Base-by-base conservation (phyloP, 2,113 vertebrate genomes). In the Xenotilapia flavipinnis region DNA sequence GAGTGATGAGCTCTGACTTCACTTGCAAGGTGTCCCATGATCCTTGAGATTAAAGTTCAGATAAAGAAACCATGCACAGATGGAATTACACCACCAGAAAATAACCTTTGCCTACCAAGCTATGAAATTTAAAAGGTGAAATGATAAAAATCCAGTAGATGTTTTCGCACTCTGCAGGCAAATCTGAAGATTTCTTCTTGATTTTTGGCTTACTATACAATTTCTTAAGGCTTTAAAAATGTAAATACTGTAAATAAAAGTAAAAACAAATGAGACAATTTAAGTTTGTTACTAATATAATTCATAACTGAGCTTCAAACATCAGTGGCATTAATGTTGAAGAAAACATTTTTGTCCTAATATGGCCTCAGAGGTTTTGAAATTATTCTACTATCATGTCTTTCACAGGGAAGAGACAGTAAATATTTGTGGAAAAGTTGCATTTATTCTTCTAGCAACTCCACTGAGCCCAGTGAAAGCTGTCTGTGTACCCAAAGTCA, bases 41-140 rank as follows among this genome's bases (percentile, higher is more conserved):
- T 70, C 62, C 45, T 45, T 51, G 40, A 86, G 90, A 90, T 89
- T 75, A 82, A 77, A 75, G 83, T 40, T 83, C 56, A 79, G 90
- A 90, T 89, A 82, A 84, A 79, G 12, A 87, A 88, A 80, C 65
- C 38, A 31, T 86, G 21, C 36, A 15, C 28, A 51, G 87, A 79
- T 86, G 49, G 55, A 87, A 85, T 56, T 28, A 83, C 4, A 15
- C 15, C 17, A 55, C 33, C 82, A 85, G 86, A 56, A 93, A 89
- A 91, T 90, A 90, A 87, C 73, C 70, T 84, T 53, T 79, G 70
- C 82, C 80, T 21, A 51, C 38, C 19, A 62, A 40, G 28, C 58
- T 79, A 77, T 84, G 84, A 88, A 89, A 89, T 88, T 54, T 49
- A 81, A 56, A 47, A 82, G 68, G 83, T 58, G 53, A 75, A 53